Base-by-base conservation (phyloP, 2,797 vertebrate genomes). In the Psittacula derbiana region DNA sequence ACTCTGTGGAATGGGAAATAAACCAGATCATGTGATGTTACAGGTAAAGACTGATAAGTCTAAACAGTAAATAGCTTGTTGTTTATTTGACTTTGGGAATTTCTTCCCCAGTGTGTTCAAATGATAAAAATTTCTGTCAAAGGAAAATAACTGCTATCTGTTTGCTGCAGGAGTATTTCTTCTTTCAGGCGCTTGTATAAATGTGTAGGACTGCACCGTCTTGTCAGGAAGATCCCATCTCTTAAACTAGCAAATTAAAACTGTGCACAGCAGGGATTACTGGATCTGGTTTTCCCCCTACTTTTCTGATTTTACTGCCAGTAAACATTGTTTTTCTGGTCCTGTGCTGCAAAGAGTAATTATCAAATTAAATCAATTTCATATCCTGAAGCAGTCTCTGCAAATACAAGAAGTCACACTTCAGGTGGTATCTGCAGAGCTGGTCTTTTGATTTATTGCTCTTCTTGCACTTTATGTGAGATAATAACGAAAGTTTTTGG, bases 21-120 rank as follows among this genome's bases (percentile, higher is more conserved):
- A 93, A 89, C 9, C 31, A 28, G 20, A 53, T 43, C 53, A 62
- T 4, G 3, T 49, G 49, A 53, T 38, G 23, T 46, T 81, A 43
- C 64, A 90, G 87, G 95, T 93, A 88, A 94, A 70, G 66, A 81
- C 33, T 64, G 91, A 90, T 93, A 96, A 95, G 47, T 81, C 73
- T 79, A 70, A 92, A 86, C 11, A 50, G 53, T 70, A 94, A 95
- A 90, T 40, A 81, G 19, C 27, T 93, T 91, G 86, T 93, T 96
- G 84, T 93, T 93, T 93, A 80, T 90, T 86, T 95, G 69, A 62
- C 92, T 91, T 82, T 31, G 46, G 47, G 66, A 76, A 66, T 94
- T 95, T 91, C 36, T 91, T 88, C 33, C 53, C 70, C 53, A n/a
- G 43, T 84, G 85, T 81, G 52, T 88, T 93, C 70, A 90, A 85